These are phyloP conservation scores for Daktulosphaira vitifoliae DNA, from an alignment of 1,140 invertebrate genomes.

Conservation along the genomic window DNA sequence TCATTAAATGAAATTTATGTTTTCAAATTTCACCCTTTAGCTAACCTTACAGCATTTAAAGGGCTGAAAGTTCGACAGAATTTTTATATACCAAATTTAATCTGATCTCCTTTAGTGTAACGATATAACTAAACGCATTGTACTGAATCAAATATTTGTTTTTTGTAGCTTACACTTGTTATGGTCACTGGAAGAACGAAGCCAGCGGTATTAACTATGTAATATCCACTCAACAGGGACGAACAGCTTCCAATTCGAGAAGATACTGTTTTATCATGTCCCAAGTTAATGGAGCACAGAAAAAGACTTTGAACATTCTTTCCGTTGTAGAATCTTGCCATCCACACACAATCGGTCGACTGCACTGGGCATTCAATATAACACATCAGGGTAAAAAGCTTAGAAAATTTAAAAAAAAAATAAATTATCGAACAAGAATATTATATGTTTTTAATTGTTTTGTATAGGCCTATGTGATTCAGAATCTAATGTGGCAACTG, in stretches of 20 bases:
- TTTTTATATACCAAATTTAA: no score
- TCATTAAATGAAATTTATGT: no score
- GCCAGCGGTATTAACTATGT: conserved; percentile 56
- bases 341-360: conserved; percentile 38
- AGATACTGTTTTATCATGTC: conserved; percentile 44
- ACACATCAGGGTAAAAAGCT: conserved; percentile 41
- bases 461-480: conserved; percentile 6
- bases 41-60: no score
- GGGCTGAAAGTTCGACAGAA: no score
- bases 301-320: conserved; percentile 39
- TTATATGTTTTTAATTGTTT: background rate
- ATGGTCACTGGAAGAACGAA: conserved; percentile 53
- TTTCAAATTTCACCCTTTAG: no score
- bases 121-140: no score
- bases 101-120: no score
- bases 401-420: background rate
- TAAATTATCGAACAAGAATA: background rate
- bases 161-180: conserved; percentile 55
- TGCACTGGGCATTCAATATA: conserved; percentile 42
- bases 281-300: conserved; percentile 22
- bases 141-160: no score
- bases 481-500: background rate
- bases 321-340: conserved; percentile 42
- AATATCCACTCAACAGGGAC: conserved; percentile 49
- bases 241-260: conserved; percentile 41